Percentiles rank a stretch among this genome's conserved stretches.
Conservation (phyloP, 2,888 invertebrate genomes). For the Holacanthella duospinosa region DNA sequence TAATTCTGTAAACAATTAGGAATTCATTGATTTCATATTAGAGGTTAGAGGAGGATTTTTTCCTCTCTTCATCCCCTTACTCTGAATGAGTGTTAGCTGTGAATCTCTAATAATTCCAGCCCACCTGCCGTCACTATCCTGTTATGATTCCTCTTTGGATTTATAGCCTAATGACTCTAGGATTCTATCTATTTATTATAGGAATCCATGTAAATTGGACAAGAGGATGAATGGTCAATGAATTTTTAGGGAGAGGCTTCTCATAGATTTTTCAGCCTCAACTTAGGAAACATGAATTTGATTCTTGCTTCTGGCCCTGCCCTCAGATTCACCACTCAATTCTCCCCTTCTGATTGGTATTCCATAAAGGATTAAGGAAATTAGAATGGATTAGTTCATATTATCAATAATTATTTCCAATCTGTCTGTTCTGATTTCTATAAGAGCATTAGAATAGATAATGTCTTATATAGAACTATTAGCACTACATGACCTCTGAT, state of each 20-base stretch:
- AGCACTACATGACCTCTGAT: too few species aligned
- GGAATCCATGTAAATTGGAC: neutral
- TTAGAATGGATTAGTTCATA: too few species aligned
- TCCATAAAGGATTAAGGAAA: neutral
- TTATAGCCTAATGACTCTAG: neutral
- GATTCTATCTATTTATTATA: neutral
- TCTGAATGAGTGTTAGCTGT: neutral
- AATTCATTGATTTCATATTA: conserved; percentile 1
- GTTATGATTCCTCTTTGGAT: neutral
- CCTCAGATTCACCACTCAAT: neutral
- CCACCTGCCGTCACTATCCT: conserved; percentile 2
- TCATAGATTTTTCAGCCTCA: neutral
- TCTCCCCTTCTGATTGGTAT: too few species aligned
- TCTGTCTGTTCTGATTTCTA: too few species aligned
- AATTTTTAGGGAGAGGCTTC: neutral
- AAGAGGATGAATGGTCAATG: neutral
- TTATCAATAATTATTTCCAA: too few species aligned
- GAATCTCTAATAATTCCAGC: neutral
- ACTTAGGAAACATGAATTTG: neutral
- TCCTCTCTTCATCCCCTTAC: too few species aligned
- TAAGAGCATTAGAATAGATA: too few species aligned
- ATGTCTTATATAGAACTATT: too few species aligned
- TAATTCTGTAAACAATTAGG: too few species aligned
- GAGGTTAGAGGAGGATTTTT: neutral
- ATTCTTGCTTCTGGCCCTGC: neutral